Evolutionary conservation across 35 echinoderm and acorn worm species (phyloP), one percentile per base, ranked within the genome.

Genomic region (Apostichopus californicus): DNA sequence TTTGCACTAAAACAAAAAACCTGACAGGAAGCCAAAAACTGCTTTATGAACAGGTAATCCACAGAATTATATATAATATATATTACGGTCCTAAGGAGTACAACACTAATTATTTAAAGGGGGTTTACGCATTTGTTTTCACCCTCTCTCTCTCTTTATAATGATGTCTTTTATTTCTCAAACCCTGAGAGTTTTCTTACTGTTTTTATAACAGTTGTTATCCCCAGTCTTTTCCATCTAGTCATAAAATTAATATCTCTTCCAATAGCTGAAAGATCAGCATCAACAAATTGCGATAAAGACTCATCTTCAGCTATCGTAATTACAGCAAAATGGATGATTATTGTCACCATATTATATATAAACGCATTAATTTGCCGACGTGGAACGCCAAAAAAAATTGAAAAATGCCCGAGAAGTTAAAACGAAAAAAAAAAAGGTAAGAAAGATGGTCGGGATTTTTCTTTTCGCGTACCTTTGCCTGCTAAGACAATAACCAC

Each of bases 401-500:
- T 9, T 12, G 63, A 75, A 85, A 58, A 85, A 85, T 85, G 81
- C 81, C 81, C 81, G 57, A 85, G 81, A 85, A 58, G 81, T 59
- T 85, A 55, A 54, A 85, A 58, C 57, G 81, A 82, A 17, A 24
- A 85, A 46, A 46, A 46, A 46, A 83, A 83, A 17, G 25, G 80
- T 17, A 55, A 9, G 54, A n/a, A 55, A 75, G 7, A 18, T 75
- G 21, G 71, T 75, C 20, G 18, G 71, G 71, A 46, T 46, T 3
- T 46, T 46, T 46, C 20, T 75, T 85, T 5, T 85, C 81, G 55
- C 81, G 81, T 85, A 58, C 71, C 81, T 85, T 46, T 59, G 23
- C 54, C 81, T 59, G 55, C 81, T 58, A 85, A 85, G 81, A 85
- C 81, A 85, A 85, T 85, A 85, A 85, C 81, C 81, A 85, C 13